Conservation (phyloP, 2,888 invertebrate species). For the Gisinianus flammeolus region DNA sequence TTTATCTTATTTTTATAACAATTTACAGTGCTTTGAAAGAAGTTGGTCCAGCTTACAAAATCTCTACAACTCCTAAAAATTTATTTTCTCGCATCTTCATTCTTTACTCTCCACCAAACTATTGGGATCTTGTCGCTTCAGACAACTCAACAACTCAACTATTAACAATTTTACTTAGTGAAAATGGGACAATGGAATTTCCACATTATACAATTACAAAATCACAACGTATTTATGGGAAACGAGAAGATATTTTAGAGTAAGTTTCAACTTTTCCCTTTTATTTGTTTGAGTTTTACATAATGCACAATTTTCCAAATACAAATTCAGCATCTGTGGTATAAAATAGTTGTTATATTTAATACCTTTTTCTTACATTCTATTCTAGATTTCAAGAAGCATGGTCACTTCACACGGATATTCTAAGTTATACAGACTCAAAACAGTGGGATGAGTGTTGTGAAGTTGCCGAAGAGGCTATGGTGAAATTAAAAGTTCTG, state of each 20-base stretch:
- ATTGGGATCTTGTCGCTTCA: constrained; percentile 59
- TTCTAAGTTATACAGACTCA: constrained; percentile 40
- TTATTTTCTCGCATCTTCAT: constrained; percentile 63
- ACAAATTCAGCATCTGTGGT: neutral
- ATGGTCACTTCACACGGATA: constrained; percentile 45
- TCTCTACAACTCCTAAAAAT: constrained; percentile 60
- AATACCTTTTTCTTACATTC: neutral
- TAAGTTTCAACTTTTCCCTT: constrained; percentile 49
- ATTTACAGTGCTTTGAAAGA: constrained; percentile 52
- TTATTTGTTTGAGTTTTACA: constrained; percentile 53
- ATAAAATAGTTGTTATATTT: neutral
- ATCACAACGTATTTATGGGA: constrained; percentile 61
- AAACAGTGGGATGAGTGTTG: constrained; percentile 52
- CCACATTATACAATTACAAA: constrained; percentile 62
- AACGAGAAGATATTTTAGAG: constrained; percentile 62
- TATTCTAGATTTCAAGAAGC: constrained; percentile 55
- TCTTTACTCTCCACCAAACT: constrained; percentile 62
- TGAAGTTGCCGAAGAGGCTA: constrained; percentile 40
- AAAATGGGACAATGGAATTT: constrained; percentile 63
- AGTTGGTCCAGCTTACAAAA: constrained; percentile 61
- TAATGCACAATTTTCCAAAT: neutral
- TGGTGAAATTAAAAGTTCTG: constrained; percentile 23
- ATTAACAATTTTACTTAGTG: constrained; percentile 62
- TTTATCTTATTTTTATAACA: neutral
- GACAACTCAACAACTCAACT: constrained; percentile 57